Conservation (phyloP, 2,888 invertebrate species). For the Ligdia adustata region DNA sequence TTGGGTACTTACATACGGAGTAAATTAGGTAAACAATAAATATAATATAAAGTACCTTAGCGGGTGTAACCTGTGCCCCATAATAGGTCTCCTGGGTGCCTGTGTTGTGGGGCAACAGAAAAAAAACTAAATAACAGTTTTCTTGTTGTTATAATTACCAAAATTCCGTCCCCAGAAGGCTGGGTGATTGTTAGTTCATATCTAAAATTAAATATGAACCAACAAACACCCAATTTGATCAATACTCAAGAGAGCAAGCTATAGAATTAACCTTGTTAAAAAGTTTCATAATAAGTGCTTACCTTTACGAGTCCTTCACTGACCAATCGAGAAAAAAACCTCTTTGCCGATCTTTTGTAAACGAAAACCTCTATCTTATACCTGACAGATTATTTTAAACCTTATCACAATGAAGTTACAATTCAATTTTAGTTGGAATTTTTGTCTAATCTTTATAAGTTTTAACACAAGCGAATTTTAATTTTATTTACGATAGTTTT, state of each 20-base stretch:
- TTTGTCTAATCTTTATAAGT: slow-evolving; percentile 1
- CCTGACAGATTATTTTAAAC: not conserved
- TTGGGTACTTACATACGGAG: too few relatives aligned
- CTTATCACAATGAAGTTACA: not conserved
- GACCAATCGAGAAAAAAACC: slow-evolving; percentile 53
- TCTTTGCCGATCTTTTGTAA: slow-evolving; percentile 51
- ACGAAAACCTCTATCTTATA: slow-evolving; percentile 33
- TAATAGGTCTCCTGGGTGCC: too few relatives aligned
- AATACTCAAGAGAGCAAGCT: slow-evolving; percentile 30
- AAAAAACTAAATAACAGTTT: too few relatives aligned
- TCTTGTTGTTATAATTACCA: too few relatives aligned
- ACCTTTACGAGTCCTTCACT: slow-evolving; percentile 38
- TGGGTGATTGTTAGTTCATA: too few relatives aligned
- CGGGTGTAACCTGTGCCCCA: too few relatives aligned
- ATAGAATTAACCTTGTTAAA: slow-evolving; percentile 36
- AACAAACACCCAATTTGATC: slow-evolving; percentile 26
- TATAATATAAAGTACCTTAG: too few relatives aligned
- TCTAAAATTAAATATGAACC: too few relatives aligned
- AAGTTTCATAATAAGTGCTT: slow-evolving; percentile 38
- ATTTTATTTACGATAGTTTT: slow-evolving; percentile 21
- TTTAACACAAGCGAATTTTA: slow-evolving; percentile 2
- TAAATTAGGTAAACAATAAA: too few relatives aligned
- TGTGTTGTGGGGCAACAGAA: too few relatives aligned
- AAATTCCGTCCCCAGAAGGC: too few relatives aligned
- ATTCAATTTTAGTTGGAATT: not conserved